Conservation (phyloP, 2,113 vertebrate species). For the Isichthys henryi region DNA sequence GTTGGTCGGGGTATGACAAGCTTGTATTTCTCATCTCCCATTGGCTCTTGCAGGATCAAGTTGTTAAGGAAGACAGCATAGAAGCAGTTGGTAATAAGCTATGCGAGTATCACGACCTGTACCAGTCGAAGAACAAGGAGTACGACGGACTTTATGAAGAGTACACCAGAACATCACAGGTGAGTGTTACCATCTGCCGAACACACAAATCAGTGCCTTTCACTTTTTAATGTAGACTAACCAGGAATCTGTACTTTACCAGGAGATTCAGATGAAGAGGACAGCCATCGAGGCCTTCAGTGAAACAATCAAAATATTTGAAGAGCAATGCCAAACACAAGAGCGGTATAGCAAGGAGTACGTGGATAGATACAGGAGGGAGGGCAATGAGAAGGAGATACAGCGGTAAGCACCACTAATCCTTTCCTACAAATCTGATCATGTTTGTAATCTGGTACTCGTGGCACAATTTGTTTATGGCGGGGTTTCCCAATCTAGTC, state of each 20-base stretch:
- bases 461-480: background rate
- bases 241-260: background rate
- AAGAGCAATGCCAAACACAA: constrained; percentile 96
- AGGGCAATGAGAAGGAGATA: constrained; percentile 98
- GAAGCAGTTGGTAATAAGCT: constrained; percentile 97
- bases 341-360: constrained; percentile 98
- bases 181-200: constrained; percentile 41
- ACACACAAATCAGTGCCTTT: background rate
- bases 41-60: constrained; percentile 76
- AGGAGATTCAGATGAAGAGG: constrained; percentile 99
- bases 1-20: background rate
- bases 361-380: constrained; percentile 91
- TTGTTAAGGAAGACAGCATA: constrained; percentile 96
- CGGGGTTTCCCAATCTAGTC: background rate
- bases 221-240: background rate
- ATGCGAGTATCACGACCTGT: constrained; percentile 93
- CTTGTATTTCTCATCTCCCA: background rate
- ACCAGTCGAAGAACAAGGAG: constrained; percentile 94
- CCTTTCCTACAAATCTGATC: background rate
- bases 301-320: constrained; percentile 98
- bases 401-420: constrained; percentile 69
- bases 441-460: background rate
- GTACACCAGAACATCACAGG: constrained; percentile 96
- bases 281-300: constrained; percentile 98
- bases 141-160: constrained; percentile 96